Conservation (phyloP, 2,888 invertebrate genomes). For the Amblyteles armatorius region DNA sequence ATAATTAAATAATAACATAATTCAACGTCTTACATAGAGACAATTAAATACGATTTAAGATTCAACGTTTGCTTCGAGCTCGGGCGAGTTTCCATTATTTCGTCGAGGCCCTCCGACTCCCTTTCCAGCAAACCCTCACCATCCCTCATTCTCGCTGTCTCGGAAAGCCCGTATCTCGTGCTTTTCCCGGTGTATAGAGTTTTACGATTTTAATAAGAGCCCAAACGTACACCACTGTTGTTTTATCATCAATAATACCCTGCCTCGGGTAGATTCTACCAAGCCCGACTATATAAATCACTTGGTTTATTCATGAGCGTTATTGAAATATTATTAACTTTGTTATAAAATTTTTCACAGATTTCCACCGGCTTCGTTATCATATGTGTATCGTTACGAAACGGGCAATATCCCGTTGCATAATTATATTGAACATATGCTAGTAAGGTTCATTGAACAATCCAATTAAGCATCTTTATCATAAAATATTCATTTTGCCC, state of each 20-base stretch:
- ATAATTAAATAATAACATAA: constrained; percentile 84
- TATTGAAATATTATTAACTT: constrained; percentile 20
- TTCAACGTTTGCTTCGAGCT: constrained; percentile 76
- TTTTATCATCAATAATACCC: constrained; percentile 71
- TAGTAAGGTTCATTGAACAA: constrained; percentile 2
- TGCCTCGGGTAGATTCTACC: neutral
- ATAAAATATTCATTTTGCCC: constrained; percentile 6
- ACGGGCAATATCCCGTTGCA: constrained; percentile 18
- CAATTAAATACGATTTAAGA: constrained; percentile 83
- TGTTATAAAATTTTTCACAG: constrained; percentile 2
- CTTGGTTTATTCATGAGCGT: constrained; percentile 3
- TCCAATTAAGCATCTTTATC: constrained; percentile 15
- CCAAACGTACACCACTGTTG: constrained; percentile 68
- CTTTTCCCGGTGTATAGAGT: constrained; percentile 70
- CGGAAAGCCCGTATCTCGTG: constrained; percentile 48
- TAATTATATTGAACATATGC: constrained; percentile 8
- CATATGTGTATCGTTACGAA: neutral
- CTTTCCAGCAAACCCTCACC: constrained; percentile 67
- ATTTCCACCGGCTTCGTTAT: neutral
- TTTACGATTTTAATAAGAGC: constrained; percentile 80
- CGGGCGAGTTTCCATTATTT: constrained; percentile 79
- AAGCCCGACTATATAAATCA: constrained; percentile 4
- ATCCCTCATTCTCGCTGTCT: constrained; percentile 66
- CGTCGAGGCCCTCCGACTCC: constrained; percentile 67
- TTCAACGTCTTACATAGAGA: constrained; percentile 80